These are phyloP conservation scores for Montipora sp. DNA, from an alignment of 64 coral and sea anemone species.

Conservation along the genomic window DNA sequence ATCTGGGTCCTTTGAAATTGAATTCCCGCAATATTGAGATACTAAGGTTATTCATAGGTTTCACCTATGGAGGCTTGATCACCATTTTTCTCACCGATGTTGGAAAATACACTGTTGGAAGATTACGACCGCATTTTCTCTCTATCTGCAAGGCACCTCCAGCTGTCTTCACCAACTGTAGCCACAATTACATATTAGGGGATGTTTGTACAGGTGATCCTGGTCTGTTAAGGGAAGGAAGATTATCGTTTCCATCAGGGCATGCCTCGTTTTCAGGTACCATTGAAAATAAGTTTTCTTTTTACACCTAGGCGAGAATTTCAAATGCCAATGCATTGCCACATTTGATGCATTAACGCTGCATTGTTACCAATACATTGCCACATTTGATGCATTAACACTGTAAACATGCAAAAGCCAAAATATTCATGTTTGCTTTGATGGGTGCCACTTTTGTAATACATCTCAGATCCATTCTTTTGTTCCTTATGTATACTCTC, in stretches of 20 bases:
- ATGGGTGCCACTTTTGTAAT: no score
- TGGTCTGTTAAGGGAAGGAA: constrained; percentile 81
- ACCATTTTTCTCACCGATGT: constrained; percentile 81
- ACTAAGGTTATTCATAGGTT: constrained; percentile 20
- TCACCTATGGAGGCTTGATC: constrained; percentile 70
- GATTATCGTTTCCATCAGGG: constrained; percentile 93
- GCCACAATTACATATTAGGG: constrained; percentile 58
- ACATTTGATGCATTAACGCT: no score
- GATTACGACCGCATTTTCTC: constrained; percentile 89
- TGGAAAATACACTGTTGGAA: constrained; percentile 88
- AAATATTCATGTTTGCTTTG: no score
- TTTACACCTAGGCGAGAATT: no score
- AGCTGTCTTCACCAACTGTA: constrained; percentile 74
- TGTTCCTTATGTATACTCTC: no score
- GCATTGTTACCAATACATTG: no score
- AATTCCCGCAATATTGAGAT: constrained; percentile 11
- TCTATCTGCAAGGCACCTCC: constrained; percentile 78
- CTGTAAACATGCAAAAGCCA: no score
- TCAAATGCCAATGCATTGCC: no score
- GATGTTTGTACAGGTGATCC: constrained; percentile 84
- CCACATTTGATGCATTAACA: no score
- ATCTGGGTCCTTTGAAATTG: not conserved
- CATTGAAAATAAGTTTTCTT: not conserved
- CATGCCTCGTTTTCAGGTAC: constrained; percentile 93
- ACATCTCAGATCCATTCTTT: no score